Conservation (phyloP, 1,140 invertebrate species). For the Macrosteles quadrilineatus region DNA sequence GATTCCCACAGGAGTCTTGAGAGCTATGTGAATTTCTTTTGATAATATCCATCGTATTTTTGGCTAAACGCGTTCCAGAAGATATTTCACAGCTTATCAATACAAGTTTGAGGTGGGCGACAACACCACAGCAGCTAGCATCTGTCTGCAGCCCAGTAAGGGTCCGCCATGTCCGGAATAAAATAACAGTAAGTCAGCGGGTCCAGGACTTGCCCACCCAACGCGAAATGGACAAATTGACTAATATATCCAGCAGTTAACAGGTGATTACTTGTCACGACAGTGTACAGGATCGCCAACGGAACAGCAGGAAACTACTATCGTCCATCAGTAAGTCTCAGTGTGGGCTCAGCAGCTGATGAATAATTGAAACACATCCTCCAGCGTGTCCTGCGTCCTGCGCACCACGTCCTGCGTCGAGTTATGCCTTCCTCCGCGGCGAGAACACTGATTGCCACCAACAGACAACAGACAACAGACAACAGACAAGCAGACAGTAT, state of each 20-base stretch:
- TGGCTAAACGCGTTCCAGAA: too few species aligned
- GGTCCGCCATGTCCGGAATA: slow-evolving; percentile 8
- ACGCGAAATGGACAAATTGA: background rate
- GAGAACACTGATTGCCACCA: slow-evolving; percentile 2
- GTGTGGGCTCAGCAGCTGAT: background rate
- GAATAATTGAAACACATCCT: slow-evolving; percentile 11
- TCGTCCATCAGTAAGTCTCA: background rate
- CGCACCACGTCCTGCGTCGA: too few species aligned
- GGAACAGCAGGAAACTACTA: slow-evolving; percentile 1
- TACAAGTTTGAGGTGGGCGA: too few species aligned
- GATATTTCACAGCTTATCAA: too few species aligned
- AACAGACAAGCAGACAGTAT: too few species aligned
- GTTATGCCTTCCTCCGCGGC: slow-evolving; percentile 8
- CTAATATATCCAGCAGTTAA: slow-evolving; percentile 15
- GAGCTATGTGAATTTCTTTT: too few species aligned
- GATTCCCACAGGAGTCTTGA: too few species aligned
- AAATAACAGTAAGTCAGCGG: slow-evolving; percentile 5
- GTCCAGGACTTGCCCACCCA: slow-evolving; percentile 1
- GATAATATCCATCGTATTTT: too few species aligned
- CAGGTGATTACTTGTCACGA: background rate
- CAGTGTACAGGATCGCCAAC: background rate
- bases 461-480: too few species aligned
- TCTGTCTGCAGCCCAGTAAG: background rate
- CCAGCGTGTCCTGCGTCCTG: background rate
- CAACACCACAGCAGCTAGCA: too few species aligned